Evolutionary conservation across 2,888 invertebrate genomes (phyloP).

Genomic region (Athalia cordata): DNA sequence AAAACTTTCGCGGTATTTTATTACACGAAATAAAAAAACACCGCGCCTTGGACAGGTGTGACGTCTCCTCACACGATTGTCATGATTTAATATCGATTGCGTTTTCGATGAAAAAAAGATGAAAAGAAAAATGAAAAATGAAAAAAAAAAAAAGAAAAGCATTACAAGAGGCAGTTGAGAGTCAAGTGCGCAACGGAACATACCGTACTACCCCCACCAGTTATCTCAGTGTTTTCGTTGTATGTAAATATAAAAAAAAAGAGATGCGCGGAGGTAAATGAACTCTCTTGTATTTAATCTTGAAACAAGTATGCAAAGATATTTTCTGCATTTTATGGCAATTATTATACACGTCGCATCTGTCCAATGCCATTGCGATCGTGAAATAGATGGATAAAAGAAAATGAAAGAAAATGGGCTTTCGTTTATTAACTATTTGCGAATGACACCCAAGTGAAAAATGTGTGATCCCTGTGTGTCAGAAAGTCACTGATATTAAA

Average conservation of each 20-base stretch:
- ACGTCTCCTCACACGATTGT: background rate
- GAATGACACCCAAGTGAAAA: background rate
- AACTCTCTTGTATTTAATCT: conserved; percentile 18
- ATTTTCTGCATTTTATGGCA: background rate
- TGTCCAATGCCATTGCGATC: background rate
- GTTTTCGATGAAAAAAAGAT: background rate
- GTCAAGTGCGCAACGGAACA: conserved; percentile 16
- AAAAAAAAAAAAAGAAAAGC: background rate
- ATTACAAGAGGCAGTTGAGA: background rate
- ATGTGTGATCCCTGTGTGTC: background rate
- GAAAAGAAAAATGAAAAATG: background rate
- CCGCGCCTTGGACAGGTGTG: conserved; percentile 1
- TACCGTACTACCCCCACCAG: conserved; percentile 35
- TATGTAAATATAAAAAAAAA: background rate
- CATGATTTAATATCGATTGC: background rate
- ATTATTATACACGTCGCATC: conserved; percentile 16
- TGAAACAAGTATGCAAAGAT: background rate
- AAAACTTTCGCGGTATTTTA: background rate
- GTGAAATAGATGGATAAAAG: background rate
- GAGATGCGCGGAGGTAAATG: background rate
- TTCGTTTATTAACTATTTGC: conserved; percentile 1
- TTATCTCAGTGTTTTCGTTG: conserved; percentile 3
- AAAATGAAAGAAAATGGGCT: background rate
- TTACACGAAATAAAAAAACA: background rate
- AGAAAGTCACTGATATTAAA: no score